A percentile compares a stretch with the other conserved stretches of the same genome.
phyloP scores from a whole-genome alignment of 2,797 vertebrate genomes.

The Spondyliosoma cantharus region DNA sequence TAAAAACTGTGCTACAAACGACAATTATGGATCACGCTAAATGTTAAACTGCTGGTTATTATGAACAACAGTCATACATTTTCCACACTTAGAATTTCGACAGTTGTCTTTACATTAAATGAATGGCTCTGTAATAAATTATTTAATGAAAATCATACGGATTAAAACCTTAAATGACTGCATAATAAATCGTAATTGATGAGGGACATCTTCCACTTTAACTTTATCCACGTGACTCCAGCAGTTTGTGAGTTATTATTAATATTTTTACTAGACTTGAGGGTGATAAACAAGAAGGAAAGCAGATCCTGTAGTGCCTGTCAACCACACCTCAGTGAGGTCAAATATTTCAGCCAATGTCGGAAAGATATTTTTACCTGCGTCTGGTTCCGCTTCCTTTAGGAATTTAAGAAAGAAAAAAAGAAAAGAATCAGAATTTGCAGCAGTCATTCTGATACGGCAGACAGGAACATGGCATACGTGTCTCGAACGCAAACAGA shows the following conservation, averaged over 20 bases:
- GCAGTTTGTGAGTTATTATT: slow-evolving; percentile 32
- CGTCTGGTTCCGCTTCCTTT: slow-evolving; percentile 45
- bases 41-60: background rate
- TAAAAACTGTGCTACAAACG: too few relatives aligned
- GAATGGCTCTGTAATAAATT: too few relatives aligned
- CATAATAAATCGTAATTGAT: background rate
- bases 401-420: slow-evolving; percentile 7
- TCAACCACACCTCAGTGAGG: slow-evolving; percentile 35
- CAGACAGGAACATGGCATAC: slow-evolving; percentile 51
- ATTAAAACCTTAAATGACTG: background rate
- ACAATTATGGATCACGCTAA: background rate
- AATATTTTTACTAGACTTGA: slow-evolving; percentile 26
- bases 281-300: slow-evolving; percentile 48
- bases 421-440: background rate
- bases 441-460: slow-evolving; percentile 34
- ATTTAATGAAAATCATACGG: background rate
- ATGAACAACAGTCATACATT: background rate
- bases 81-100: too few relatives aligned
- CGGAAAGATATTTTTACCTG: slow-evolving; percentile 26
- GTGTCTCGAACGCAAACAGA: slow-evolving; percentile 58
- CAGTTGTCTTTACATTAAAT: too few relatives aligned
- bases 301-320: slow-evolving; percentile 35
- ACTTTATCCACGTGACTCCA: slow-evolving; percentile 3
- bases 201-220: background rate
- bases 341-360: slow-evolving; percentile 19